Evolutionary conservation across 2,797 vertebrate genomes (phyloP), one percentile per base, ranked within the genome.

Genomic region (Menidia menidia): DNA sequence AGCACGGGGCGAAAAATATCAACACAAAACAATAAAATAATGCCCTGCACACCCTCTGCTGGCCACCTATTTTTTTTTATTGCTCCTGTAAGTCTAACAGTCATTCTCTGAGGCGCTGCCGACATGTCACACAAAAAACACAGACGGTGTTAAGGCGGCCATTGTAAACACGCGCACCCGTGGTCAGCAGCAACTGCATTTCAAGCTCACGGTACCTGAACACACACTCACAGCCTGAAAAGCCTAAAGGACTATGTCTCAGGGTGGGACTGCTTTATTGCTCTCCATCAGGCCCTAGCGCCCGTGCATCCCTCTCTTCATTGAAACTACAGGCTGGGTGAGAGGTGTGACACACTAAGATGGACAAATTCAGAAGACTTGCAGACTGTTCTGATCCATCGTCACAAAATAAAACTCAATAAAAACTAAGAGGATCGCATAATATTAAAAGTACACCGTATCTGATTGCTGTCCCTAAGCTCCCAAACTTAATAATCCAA

Each of bases 251-350:
- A 78, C 82, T 64, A 73, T 25, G 76, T 82, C 88, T 90, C 88
- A 87, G 87, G 80, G 86, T 84, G 88, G 87, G 87, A 87, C 83
- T 78, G 59, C 69, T 48, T 55, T 30, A 65, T 65, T 62, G 61
- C 55, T 56, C 59, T 73, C 56, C 50, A 71, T 60, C 0, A 14
- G 43, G 45, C 60, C 64, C 72, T 53, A 75, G 63, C 44, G 18
- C 65, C 41, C 19, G 60, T 41, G 68, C 60, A 39, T 90, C 87
- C 87, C 85, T 77, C 86, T 90, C 85, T 77, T 91, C 84, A 87
- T 88, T 69, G 82, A 88, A 85, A 84, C 76, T 73, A 67, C 75
- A 80, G 87, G 81, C 85, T 59, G 76, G 58, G 44, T 72, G 78
- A 77, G 56, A 71, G 64, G 62, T n/a, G 32, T 0, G 25, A 25